Percentiles rank a stretch among this genome's conserved stretches.
phyloP scores from a whole-genome alignment of 2,888 invertebrate genomes.

The Idaea dimidiata region DNA sequence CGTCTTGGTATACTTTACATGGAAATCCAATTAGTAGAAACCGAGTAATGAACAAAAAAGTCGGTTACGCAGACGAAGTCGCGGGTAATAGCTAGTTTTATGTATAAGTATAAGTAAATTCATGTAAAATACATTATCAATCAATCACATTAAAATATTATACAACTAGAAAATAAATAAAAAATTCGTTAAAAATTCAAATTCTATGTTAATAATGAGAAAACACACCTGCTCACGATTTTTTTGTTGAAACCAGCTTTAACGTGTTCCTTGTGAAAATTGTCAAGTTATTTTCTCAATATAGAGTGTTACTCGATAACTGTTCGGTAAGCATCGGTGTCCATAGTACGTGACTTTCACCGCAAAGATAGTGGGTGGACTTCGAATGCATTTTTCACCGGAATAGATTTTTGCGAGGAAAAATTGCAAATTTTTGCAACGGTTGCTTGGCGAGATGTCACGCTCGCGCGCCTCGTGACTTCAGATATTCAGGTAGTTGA shows the following conservation, averaged over 20 bases:
- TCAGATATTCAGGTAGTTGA: constrained; percentile 49
- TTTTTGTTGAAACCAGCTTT: constrained; percentile 5
- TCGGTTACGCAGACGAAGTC: no score
- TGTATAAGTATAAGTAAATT: neutral
- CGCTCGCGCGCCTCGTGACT: constrained; percentile 36
- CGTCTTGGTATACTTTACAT: no score
- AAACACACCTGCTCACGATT: constrained; percentile 8
- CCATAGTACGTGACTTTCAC: constrained; percentile 66
- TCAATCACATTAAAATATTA: neutral
- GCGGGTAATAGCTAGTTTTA: no score
- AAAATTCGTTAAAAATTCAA: constrained; percentile 15
- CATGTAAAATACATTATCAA: neutral
- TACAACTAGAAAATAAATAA: constrained; percentile 14
- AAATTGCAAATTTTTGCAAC: constrained; percentile 65
- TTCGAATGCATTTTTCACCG: constrained; percentile 57
- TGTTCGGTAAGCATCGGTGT: constrained; percentile 53
- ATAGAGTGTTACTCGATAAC: constrained; percentile 38
- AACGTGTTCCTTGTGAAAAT: neutral
- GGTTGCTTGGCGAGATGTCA: constrained; percentile 42
- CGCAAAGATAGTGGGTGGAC: constrained; percentile 41
- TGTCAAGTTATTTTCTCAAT: neutral
- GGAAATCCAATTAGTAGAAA: no score
- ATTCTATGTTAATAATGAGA: constrained; percentile 14
- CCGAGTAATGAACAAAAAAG: no score
- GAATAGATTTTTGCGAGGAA: constrained; percentile 52